These are phyloP conservation scores for Pristionchus arcanus DNA, from an alignment of 2,888 invertebrate species.

Conservation along the genomic window DNA sequence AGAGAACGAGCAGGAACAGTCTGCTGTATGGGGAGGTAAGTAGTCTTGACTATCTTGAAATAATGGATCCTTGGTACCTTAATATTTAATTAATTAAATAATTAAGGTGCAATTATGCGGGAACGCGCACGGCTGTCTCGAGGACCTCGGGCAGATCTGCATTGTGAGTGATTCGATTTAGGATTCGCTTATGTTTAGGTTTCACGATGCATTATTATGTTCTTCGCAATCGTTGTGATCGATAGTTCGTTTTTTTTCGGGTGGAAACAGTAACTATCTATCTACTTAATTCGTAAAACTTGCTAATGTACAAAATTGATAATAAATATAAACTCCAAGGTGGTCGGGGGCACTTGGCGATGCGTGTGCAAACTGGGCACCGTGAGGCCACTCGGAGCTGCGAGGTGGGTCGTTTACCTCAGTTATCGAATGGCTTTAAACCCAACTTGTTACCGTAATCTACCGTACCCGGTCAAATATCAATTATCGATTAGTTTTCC, in stretches of 20 bases:
- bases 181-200: neutral
- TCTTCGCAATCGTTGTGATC: neutral
- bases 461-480: neutral
- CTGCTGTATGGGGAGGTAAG: constrained; percentile 50
- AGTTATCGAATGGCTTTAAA: neutral
- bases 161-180: constrained; percentile 63
- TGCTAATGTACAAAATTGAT: too few relatives aligned
- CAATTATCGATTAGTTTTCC: neutral
- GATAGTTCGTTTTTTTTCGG: neutral
- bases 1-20: constrained; percentile 44
- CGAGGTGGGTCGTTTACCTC: constrained; percentile 50
- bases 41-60: too few relatives aligned
- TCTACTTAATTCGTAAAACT: too few relatives aligned
- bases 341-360: constrained; percentile 73
- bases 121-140: constrained; percentile 52
- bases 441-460: neutral
- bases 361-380: constrained; percentile 78
- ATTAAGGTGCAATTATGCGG: constrained; percentile 61
- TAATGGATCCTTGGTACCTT: too few relatives aligned
- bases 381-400: constrained; percentile 74
- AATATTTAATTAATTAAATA: too few relatives aligned
- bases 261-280: too few relatives aligned
- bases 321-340: constrained; percentile 59
- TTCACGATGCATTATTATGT: neutral
- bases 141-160: constrained; percentile 75